Conservation (phyloP, 2,888 invertebrate genomes). For the Patella pellucida region DNA sequence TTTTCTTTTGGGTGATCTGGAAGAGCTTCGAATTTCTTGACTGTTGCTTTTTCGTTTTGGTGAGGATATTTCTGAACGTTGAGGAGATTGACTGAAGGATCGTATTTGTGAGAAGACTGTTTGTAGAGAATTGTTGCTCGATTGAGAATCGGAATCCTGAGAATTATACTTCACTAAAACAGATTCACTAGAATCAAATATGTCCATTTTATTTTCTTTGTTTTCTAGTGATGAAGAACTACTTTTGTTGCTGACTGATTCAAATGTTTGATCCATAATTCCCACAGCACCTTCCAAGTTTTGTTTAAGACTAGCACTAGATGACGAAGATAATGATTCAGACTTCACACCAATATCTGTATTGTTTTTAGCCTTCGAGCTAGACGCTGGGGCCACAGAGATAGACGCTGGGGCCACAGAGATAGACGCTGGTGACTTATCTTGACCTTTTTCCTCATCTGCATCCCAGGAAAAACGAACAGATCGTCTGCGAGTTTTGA, state of each 20-base stretch:
- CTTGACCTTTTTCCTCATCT: neutral
- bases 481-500: neutral
- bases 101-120: slow-evolving; percentile 19
- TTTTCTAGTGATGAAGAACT: slow-evolving; percentile 14
- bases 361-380: neutral
- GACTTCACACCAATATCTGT: neutral
- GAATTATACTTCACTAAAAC: neutral
- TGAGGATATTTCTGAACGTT: slow-evolving; percentile 23
- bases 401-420: neutral
- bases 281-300: slow-evolving; percentile 21
- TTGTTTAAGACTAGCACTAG: slow-evolving; percentile 18
- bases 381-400: neutral
- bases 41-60: slow-evolving; percentile 30
- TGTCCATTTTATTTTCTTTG: neutral
- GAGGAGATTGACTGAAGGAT: slow-evolving; percentile 21
- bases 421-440: neutral
- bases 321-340: neutral
- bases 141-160: neutral
- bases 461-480: slow-evolving; percentile 1
- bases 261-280: slow-evolving; percentile 14
- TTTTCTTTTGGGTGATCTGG: slow-evolving; percentile 37
- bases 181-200: neutral
- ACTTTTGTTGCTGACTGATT: slow-evolving; percentile 23
- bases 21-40: slow-evolving; percentile 25
- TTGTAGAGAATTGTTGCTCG: neutral